Evolutionary conservation across 2,797 vertebrate genomes (phyloP).

Genomic region (Yasuhikotakia modesta): DNA sequence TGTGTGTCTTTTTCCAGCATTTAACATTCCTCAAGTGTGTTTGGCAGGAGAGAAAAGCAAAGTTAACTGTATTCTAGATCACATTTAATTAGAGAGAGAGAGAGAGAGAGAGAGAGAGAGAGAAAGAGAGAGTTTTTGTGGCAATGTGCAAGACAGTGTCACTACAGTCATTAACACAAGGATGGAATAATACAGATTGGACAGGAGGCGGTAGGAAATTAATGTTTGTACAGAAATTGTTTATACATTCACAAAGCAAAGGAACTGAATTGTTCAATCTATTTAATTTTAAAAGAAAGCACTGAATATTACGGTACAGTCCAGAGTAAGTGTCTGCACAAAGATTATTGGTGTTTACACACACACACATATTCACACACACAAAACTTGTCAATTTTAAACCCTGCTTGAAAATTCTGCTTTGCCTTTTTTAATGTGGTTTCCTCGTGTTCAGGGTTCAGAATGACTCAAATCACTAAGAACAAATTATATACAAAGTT

Average conservation of each 20-base stretch:
- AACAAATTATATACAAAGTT: slow-evolving; percentile 72
- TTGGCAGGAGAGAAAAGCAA: slow-evolving; percentile 70
- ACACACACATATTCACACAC: slow-evolving; percentile 43
- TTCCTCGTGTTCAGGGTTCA: slow-evolving; percentile 19
- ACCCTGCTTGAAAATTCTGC: slow-evolving; percentile 34
- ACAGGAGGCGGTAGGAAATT: slow-evolving; percentile 54
- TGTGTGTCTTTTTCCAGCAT: slow-evolving; percentile 66
- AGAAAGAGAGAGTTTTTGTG: slow-evolving; percentile 54
- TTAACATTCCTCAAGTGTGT: slow-evolving; percentile 74
- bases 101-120: slow-evolving; percentile 52
- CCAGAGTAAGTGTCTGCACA: slow-evolving; percentile 66
- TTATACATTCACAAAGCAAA: slow-evolving; percentile 68
- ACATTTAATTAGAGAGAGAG: slow-evolving; percentile 71
- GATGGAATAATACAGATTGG: slow-evolving; percentile 41
- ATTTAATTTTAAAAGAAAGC: slow-evolving; percentile 73
- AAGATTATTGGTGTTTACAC: slow-evolving; percentile 28
- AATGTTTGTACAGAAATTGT: slow-evolving; percentile 72
- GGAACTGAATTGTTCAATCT: slow-evolving; percentile 75
- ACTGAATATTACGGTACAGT: slow-evolving; percentile 74
- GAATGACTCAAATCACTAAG: slow-evolving; percentile 39
- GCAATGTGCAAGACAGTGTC: slow-evolving; percentile 59
- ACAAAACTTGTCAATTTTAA: slow-evolving; percentile 37
- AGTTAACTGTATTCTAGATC: slow-evolving; percentile 68
- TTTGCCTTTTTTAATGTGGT: slow-evolving; percentile 45
- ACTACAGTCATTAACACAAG: slow-evolving; percentile 57